Conservation (phyloP, 2,888 invertebrate genomes). For the Leptinotarsa rubiginosa region DNA sequence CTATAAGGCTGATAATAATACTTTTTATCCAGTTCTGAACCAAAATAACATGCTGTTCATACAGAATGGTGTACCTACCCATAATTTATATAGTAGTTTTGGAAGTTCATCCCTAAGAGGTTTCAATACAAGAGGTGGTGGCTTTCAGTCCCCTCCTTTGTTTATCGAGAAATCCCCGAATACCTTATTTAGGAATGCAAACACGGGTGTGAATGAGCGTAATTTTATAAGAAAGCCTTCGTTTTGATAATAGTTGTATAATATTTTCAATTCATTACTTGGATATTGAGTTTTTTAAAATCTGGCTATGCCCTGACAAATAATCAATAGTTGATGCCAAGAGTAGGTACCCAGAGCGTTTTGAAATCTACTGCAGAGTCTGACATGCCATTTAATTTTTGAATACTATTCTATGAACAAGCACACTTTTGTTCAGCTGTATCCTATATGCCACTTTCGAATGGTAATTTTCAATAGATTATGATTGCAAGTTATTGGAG, state of each 20-base stretch:
- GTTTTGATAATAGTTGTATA: background rate
- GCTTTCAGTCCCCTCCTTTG: constrained; percentile 23
- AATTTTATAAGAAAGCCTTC: constrained; percentile 27
- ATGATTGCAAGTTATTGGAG: no score
- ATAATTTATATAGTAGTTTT: constrained; percentile 32
- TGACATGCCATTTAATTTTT: no score
- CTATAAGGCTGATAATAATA: constrained; percentile 43
- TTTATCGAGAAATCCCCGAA: constrained; percentile 37
- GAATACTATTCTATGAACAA: no score
- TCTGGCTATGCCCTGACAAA: no score
- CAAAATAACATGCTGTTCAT: constrained; percentile 46
- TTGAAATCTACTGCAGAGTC: no score
- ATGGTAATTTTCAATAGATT: no score
- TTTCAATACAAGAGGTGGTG: constrained; percentile 11
- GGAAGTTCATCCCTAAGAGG: constrained; percentile 30
- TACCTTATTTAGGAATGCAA: constrained; percentile 39
- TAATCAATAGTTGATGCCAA: no score
- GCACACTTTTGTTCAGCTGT: no score
- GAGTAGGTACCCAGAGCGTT: no score
- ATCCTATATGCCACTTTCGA: no score
- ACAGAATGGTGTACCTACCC: constrained; percentile 39
- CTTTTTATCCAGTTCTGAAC: constrained; percentile 45
- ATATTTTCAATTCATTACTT: background rate
- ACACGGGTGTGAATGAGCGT: background rate
- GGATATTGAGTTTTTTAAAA: no score